A percentile compares a stretch with the other conserved stretches of the same genome.
These are phyloP conservation scores for Philopedon plagiatum DNA, from an alignment of 2,888 invertebrate genomes.

Conservation along the genomic window DNA sequence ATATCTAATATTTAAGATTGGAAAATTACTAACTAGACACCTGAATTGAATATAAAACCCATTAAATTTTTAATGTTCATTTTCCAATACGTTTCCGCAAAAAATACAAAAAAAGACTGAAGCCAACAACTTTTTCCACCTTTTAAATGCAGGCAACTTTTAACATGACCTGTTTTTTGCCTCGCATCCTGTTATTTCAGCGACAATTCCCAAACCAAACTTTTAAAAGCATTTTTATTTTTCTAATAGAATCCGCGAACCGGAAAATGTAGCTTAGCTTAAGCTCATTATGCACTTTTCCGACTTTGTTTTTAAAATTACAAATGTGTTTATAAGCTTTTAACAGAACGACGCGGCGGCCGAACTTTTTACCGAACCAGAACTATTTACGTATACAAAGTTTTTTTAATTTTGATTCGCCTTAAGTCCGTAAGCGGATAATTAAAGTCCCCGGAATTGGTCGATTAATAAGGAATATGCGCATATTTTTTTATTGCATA, in stretches of 20 bases:
- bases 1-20: too few relatives aligned
- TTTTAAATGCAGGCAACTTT: not conserved
- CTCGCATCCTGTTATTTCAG: constrained; percentile 3
- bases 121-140: not conserved
- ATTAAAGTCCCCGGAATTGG: not conserved
- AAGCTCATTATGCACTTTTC: constrained; percentile 45
- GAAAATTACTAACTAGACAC: too few relatives aligned
- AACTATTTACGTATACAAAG: not conserved
- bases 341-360: not conserved
- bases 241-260: constrained; percentile 34
- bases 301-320: constrained; percentile 34
- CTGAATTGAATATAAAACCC: too few relatives aligned
- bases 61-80: too few relatives aligned
- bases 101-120: too few relatives aligned
- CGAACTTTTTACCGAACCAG: not conserved
- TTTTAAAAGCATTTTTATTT: constrained; percentile 39
- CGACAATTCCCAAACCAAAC: constrained; percentile 14
- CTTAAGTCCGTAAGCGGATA: not conserved
- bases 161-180: not conserved
- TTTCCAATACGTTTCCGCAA: too few relatives aligned
- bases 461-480: too few relatives aligned
- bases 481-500: too few relatives aligned
- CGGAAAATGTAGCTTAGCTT: constrained; percentile 38
- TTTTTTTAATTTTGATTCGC: not conserved
- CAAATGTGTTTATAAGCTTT: constrained; percentile 43